A percentile compares a stretch with the other conserved stretches of the same genome.
phyloP scores from a whole-genome alignment of 2,888 invertebrate genomes.

The Eucriotettix oculatus region DNA sequence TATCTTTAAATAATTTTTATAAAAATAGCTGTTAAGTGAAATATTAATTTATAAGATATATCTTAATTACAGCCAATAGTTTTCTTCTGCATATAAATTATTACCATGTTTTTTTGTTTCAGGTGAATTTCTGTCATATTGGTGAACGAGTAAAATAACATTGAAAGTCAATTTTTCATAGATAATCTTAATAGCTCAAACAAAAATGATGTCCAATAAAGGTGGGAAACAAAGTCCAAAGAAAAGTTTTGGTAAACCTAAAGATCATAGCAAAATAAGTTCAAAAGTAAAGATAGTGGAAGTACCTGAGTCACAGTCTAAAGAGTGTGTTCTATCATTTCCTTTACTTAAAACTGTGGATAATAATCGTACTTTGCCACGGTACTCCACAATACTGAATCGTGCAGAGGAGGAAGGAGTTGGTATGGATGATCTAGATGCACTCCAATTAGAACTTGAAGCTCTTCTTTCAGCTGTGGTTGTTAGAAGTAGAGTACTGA shows the following conservation, averaged over 20 bases:
- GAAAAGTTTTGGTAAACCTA: conserved; percentile 7
- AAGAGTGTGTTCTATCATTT: conserved; percentile 19
- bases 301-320: background rate
- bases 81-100: too few species aligned
- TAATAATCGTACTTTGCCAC: conserved; percentile 46
- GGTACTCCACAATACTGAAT: conserved; percentile 38
- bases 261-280: background rate
- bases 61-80: too few species aligned
- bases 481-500: conserved; percentile 60
- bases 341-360: conserved; percentile 55
- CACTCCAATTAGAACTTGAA: conserved; percentile 74
- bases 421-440: conserved; percentile 76
- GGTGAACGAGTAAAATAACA: too few species aligned
- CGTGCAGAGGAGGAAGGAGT: conserved; percentile 58
- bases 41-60: too few species aligned
- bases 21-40: too few species aligned
- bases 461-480: conserved; percentile 68
- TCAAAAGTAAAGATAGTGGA: background rate
- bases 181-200: background rate
- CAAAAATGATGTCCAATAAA: conserved; percentile 4
- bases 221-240: conserved; percentile 9
- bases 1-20: too few species aligned
- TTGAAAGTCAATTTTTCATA: too few species aligned
- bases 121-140: too few species aligned
- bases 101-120: too few species aligned